Conservation (phyloP, 2,113 vertebrate species). For the Pholis gunnellus region DNA sequence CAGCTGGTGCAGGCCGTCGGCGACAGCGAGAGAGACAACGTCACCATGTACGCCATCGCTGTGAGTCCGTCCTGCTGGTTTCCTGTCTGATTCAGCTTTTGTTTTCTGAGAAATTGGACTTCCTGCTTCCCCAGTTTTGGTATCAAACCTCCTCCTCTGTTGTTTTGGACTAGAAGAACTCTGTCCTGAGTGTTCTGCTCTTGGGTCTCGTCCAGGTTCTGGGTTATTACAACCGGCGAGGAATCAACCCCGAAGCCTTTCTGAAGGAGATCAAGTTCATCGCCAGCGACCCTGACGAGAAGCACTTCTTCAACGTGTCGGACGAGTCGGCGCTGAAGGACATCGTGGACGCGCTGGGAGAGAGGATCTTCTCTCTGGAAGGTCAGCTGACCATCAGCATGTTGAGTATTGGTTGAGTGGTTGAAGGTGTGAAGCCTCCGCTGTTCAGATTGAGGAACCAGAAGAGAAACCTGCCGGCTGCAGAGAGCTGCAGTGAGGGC, state of each 20-base stretch:
- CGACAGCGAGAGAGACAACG: conserved; percentile 91
- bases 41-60: conserved; percentile 95
- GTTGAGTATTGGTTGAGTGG: not conserved
- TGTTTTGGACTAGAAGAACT: not conserved
- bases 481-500: not conserved
- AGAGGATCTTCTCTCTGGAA: conserved; percentile 95
- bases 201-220: conserved; percentile 85
- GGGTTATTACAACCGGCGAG: conserved; percentile 95
- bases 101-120: not conserved
- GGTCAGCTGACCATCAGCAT: conserved; percentile 66
- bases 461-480: too few species aligned
- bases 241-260: conserved; percentile 94
- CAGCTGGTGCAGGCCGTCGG: conserved; percentile 90
- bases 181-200: not conserved
- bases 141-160: not conserved
- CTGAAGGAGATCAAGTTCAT: conserved; percentile 96
- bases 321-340: conserved; percentile 96
- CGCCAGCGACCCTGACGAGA: conserved; percentile 94
- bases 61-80: conserved; percentile 82
- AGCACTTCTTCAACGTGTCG: conserved; percentile 96
- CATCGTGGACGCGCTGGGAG: conserved; percentile 95
- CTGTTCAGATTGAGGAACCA: too few species aligned
- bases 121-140: too few species aligned
- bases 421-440: not conserved
- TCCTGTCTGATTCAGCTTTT: not conserved